Base-by-base conservation (phyloP, 2,888 invertebrate genomes). In the Mythimna ferrago region DNA sequence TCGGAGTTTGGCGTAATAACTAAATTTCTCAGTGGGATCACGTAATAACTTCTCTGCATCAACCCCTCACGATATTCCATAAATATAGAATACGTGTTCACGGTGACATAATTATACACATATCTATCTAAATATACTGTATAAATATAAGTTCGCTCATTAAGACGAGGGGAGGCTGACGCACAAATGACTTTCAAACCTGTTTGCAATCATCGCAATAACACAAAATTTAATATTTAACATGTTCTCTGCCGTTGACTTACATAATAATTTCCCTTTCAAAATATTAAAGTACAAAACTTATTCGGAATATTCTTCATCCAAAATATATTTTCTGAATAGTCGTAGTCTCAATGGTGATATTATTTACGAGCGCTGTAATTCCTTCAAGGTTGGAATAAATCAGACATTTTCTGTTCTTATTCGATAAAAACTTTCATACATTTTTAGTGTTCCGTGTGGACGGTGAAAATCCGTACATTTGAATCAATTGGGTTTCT, bases 301-400 rank as follows among this genome's bases (percentile, higher is more conserved):
- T 83, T 72, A 70, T 78, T 78, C 57, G 54, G 26, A 66, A 70
- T 72, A 78, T 64, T 78, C 58, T 75, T 63, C 58, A 63, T 62
- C 57, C 10, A 53, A 77, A 84, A 83, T 71, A 83, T 71, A 72
- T 77, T 68, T 71, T 76, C 66, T 71, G 74, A 73, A 74, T 82
- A 68, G 56, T 67, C 77, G 57, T 54, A 70, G 74, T 81, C 84
- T 82, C 71, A 82, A 71, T 75, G 54, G 73, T 65, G 51, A 82
- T 82, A 77, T 85, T 84, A 84, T 85, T 82, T 82, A 77, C 79
- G 83, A 85, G 56, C 70, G n/a, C 66, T 58, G 66, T 73, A 77
- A 77, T 80, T 77, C 65, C 65, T 77, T 71, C 54, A 85, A 82
- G 77, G 74, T 82, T 70, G 79, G 79, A 73, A 84, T 85, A 85